Base-by-base conservation (phyloP, 2,888 invertebrate genomes). In the Oligia strigilis region DNA sequence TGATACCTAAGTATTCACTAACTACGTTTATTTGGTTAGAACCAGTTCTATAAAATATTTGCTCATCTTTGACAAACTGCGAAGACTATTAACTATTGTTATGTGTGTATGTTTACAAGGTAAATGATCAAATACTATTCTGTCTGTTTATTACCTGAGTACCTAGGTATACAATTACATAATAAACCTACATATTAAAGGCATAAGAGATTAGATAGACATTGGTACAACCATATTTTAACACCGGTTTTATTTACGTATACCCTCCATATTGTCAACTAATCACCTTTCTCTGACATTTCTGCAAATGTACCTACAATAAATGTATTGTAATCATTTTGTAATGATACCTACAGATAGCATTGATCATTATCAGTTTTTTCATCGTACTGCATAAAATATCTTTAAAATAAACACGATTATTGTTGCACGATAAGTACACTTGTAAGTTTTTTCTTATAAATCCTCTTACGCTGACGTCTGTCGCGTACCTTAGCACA, bases 371-470 rank as follows among this genome's bases (percentile, higher is more conserved):
- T 36, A 71, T 49, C 71, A 36, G 13, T 62, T 43, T 1, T 17
- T 11, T 43, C 2, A 43, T 19, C 17, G 40, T n/a, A 29, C 13
- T 8, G 4, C 43, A 29, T 23, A 8, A 14, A 6, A 14, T n/a
- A 43, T 43, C n/a, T 69, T 69, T 23, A 23, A 36, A 73, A 74
- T 17, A 72, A 72, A 74, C n/a, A 72, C 36, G 23, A 36, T 49
- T 0, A 17, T 72, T 74, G 72, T 72, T 49, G 36, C 29, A 29
- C 29, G 29, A 29, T 29, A 29, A 29, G 29, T 29, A 29, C 29
- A 29, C 29, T 29, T 29, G 29, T 29, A 29, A 29, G 67, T 43
- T 14, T 29, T 3, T 23, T 73, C 9, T 14, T 29, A n/a, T n/a
- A n/a, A 0, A 36, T 36, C 36, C 36, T 36, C 36, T 36, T 36